Evolutionary conservation across 2,888 invertebrate species (phyloP).

Genomic region (Physocephala rufipes): DNA sequence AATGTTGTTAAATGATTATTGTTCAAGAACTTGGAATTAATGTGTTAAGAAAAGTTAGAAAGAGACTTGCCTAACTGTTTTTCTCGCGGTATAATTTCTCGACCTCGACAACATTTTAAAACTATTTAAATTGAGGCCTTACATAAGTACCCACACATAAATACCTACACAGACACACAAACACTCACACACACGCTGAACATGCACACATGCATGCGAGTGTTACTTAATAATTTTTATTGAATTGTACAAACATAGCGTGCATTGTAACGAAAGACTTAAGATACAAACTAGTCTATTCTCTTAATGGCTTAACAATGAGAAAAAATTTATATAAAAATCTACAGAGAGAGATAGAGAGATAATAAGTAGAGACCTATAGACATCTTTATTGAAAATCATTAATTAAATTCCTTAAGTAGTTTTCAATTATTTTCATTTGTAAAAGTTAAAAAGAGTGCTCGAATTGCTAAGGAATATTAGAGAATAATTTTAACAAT

Average conservation of each 20-base stretch:
- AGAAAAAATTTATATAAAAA: not conserved
- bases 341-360: no score
- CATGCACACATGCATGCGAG: slow-evolving; percentile 33
- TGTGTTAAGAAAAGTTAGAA: not conserved
- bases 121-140: slow-evolving; percentile 1
- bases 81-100: not conserved
- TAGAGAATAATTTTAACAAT: no score
- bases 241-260: not conserved
- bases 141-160: not conserved
- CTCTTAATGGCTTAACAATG: not conserved
- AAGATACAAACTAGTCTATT: slow-evolving; percentile 31
- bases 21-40: slow-evolving; percentile 47
- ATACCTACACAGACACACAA: slow-evolving; percentile 41
- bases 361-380: no score
- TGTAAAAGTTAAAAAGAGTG: no score
- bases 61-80: slow-evolving; percentile 28
- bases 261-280: slow-evolving; percentile 33
- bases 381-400: no score
- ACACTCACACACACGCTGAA: slow-evolving; percentile 40
- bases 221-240: not conserved
- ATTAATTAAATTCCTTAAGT: no score
- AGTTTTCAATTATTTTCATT: no score
- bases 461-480: no score
- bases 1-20: slow-evolving; percentile 61
- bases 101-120: not conserved